Evolutionary conservation across 2,113 vertebrate species (phyloP).

Genomic region (Monopterus albus): DNA sequence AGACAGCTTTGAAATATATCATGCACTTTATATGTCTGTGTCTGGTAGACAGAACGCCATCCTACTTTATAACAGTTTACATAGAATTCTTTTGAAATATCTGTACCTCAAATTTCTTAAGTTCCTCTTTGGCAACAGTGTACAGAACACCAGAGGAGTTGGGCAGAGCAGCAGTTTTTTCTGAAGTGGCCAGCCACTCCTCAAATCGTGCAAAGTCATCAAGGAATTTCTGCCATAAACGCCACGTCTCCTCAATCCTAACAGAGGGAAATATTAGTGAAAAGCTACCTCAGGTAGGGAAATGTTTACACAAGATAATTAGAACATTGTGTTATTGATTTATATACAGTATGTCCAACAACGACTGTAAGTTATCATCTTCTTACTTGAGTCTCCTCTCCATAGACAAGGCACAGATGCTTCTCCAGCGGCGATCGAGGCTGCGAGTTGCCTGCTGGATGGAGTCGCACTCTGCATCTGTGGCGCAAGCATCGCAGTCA

Average conservation of each 20-base stretch:
- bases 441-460: conserved; percentile 96
- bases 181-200: conserved; percentile 90
- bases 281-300: too few relatives aligned
- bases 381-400: conserved; percentile 94
- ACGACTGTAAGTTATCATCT: neutral
- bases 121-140: conserved; percentile 95
- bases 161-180: conserved; percentile 90
- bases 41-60: too few relatives aligned
- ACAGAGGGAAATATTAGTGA: neutral
- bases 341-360: neutral
- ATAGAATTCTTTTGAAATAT: neutral
- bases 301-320: neutral
- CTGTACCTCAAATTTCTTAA: conserved; percentile 97
- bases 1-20: too few relatives aligned
- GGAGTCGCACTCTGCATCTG: conserved; percentile 93
- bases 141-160: conserved; percentile 96
- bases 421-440: conserved; percentile 96
- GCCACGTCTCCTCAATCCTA: conserved; percentile 98
- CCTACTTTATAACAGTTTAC: too few relatives aligned
- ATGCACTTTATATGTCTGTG: too few relatives aligned
- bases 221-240: conserved; percentile 97
- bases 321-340: neutral
- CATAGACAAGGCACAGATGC: conserved; percentile 97
- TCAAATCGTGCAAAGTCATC: conserved; percentile 94
- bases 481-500: conserved; percentile 96